Conservation (phyloP, 2,797 vertebrate genomes). For the Pyrocephalus nanus region DNA sequence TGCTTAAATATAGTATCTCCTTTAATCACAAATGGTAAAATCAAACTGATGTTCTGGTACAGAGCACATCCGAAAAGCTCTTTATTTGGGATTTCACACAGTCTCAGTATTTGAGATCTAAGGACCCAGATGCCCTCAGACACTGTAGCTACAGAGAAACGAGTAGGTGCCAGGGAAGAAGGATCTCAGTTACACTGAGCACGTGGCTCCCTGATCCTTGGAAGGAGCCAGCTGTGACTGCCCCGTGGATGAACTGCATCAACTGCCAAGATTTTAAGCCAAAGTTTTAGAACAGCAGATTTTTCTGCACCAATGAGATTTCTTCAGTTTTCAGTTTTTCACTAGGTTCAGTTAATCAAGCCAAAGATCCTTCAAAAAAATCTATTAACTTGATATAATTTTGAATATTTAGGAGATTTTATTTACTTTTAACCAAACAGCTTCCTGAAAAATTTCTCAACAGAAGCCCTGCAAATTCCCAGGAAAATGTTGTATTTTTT, state of each 20-base stretch:
- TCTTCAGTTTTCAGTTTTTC: background rate
- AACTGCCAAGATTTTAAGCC: background rate
- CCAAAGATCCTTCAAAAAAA: background rate
- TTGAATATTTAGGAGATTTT: background rate
- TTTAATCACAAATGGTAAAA: background rate
- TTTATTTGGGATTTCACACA: background rate
- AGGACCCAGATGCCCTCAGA: background rate
- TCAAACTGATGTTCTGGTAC: background rate
- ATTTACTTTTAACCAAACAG: background rate
- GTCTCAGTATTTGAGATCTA: background rate
- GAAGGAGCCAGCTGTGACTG: background rate
- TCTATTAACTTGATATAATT: background rate
- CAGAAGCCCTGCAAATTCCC: background rate
- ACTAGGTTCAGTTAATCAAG: background rate
- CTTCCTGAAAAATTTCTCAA: background rate
- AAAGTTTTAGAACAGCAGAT: background rate
- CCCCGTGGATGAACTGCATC: background rate
- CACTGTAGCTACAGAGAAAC: background rate
- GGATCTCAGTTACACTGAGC: background rate
- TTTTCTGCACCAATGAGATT: rapidly evolving
- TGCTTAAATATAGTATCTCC: background rate
- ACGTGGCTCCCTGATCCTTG: background rate
- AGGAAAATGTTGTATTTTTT: background rate
- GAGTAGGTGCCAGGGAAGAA: background rate
- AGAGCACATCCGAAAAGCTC: background rate